phyloP scores from a whole-genome alignment of 2,888 invertebrate genomes.

The Drosophila sordidapex region DNA sequence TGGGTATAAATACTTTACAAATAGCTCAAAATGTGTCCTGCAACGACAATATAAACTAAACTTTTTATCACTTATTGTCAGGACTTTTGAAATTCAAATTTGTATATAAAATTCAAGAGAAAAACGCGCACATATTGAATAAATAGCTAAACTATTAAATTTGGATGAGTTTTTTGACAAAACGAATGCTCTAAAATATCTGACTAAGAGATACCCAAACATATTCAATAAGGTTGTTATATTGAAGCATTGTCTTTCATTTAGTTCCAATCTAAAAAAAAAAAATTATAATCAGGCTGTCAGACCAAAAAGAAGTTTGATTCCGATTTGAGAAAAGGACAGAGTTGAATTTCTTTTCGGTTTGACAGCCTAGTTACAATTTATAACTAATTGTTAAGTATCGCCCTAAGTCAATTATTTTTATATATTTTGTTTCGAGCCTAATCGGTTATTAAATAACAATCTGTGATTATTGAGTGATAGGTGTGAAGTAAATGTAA shows the following conservation, averaged over 20 bases:
- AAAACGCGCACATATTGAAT: conserved; percentile 11
- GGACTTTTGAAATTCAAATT: conserved; percentile 25
- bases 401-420: conserved; percentile 1
- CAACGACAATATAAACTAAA: conserved; percentile 39
- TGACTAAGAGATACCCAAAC: conserved; percentile 29
- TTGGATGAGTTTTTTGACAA: conserved; percentile 31
- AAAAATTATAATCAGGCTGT: not conserved
- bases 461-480: conserved; percentile 5
- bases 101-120: conserved; percentile 19
- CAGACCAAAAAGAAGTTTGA: not conserved
- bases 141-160: conserved; percentile 30
- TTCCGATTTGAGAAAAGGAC: not conserved
- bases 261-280: not conserved
- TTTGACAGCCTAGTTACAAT: not conserved
- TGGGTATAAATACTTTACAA: conserved; percentile 44
- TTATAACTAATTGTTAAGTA: conserved; percentile 1
- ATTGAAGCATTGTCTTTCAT: conserved; percentile 1
- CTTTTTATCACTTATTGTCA: conserved; percentile 48
- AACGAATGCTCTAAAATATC: conserved; percentile 14
- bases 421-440: not conserved
- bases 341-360: not conserved
- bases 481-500: not conserved
- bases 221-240: conserved; percentile 5
- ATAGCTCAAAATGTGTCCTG: conserved; percentile 38
- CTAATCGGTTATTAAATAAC: conserved; percentile 7